A percentile compares a stretch with the other conserved stretches of the same genome.
Evolutionary conservation across 2,797 vertebrate genomes (phyloP).

Genomic region (Pristis pectinata): DNA sequence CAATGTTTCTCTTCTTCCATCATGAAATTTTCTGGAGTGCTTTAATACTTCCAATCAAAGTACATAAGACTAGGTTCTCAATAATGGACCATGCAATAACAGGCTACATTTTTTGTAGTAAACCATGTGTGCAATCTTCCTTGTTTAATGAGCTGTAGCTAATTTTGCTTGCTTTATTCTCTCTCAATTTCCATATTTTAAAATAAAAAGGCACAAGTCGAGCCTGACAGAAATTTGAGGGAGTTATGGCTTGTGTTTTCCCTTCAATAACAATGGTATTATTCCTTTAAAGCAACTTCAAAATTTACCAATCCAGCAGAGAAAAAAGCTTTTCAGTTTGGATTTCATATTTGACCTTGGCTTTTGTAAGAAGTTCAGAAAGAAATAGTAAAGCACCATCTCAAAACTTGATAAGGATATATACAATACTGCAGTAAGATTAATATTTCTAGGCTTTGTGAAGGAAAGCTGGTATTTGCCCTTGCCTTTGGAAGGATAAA

Average conservation of each 20-base stretch:
- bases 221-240: background rate
- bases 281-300: background rate
- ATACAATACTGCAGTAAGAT: background rate
- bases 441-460: constrained; percentile 12
- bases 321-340: background rate
- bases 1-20: background rate
- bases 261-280: background rate
- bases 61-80: background rate
- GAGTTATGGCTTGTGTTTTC: background rate
- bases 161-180: background rate
- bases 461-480: constrained; percentile 6
- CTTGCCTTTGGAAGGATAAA: constrained; percentile 17
- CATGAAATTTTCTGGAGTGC: background rate
- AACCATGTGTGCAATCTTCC: background rate
- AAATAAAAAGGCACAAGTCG: background rate
- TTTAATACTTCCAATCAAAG: background rate
- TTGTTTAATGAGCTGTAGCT: background rate
- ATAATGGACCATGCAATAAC: background rate
- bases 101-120: background rate
- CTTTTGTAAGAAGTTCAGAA: background rate
- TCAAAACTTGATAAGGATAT: background rate
- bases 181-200: background rate
- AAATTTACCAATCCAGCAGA: background rate
- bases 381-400: background rate
- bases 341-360: constrained; percentile 15